Base-by-base conservation (phyloP, 2,888 invertebrate genomes). In the Petrolisthes manimaculis region DNA sequence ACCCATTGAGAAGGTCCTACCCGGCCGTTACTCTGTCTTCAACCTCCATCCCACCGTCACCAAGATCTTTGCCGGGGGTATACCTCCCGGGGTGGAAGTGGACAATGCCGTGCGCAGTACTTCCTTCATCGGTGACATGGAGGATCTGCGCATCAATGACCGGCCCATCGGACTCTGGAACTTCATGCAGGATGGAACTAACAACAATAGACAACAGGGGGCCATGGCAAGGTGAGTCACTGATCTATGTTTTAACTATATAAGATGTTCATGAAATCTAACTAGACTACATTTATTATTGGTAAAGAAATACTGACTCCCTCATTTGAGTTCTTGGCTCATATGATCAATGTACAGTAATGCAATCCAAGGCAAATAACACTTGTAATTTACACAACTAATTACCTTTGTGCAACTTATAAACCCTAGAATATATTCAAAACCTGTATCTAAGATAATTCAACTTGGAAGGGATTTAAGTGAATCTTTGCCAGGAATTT, bases 111-210 rank as follows among this genome's bases (percentile, higher is more conserved):
- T 91, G n/a, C 89, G 92, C 53, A 92, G 92, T 91, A 95, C 95
- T 2, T 96, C 96, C 0, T 99, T 98, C 92, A 95, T 95, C 79
- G 99, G 99, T 0, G 95, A 96, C 92, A 96, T 99, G 91, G 98
- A 99, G 92, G 97, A 97, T 90, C 93, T 99, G 4, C 95, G 96
- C 92, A 96, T 99, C 86, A 98, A 98, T 4, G 97, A 97, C 83
- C 95, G 96, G 6, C 96, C 96, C 0, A 95, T 99, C 3, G 98
- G 99, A 0, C 94, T 99, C 79, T 99, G 99, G 99, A 99, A 99
- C 94, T 98, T 98, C 92, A 95, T 95, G 9, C 95, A 95, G 88
- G 95, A 96, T 85, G 96, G 96, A 84, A 96, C 96, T 91, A 94
- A 95, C 90, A 94, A 95, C 91, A 91, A 92, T 56, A 37, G 83